Conservation (phyloP, 1,140 invertebrate genomes). For the Heliconius melpomene region DNA sequence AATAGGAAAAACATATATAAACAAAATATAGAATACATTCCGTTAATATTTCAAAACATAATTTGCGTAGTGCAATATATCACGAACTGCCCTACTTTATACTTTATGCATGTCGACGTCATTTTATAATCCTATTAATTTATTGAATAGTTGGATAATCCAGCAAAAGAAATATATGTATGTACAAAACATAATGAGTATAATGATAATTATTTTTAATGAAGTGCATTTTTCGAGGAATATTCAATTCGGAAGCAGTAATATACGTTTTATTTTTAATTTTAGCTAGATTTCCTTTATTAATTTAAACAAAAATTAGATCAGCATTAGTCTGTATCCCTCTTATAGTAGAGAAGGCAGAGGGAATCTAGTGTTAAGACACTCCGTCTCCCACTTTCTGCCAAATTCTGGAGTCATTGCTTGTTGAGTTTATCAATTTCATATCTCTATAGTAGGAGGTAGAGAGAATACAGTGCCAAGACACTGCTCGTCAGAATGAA, state of each 20-base stretch:
- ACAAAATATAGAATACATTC: background rate
- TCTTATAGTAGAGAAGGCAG: no score
- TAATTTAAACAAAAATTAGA: no score
- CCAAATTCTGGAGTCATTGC: no score
- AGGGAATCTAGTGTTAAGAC: no score
- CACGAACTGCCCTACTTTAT: conserved; percentile 7
- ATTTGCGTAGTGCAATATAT: conserved; percentile 14
- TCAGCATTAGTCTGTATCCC: no score
- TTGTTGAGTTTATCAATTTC: no score
- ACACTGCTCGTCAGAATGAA: background rate
- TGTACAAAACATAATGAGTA: background rate
- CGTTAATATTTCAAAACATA: conserved; percentile 11
- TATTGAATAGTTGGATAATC: conserved; percentile 13
- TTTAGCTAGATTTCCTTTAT: no score
- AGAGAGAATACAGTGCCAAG: background rate
- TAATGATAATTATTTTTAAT: background rate
- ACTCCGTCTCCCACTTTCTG: no score
- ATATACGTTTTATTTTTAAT: no score
- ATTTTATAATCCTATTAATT: conserved; percentile 16
- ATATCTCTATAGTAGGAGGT: background rate
- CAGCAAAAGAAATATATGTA: conserved; percentile 8
- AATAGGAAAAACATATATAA: background rate
- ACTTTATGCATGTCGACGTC: conserved; percentile 9
- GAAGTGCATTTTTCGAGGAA: background rate
- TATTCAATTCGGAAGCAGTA: no score